phyloP scores from a whole-genome alignment of 2,888 invertebrate genomes.

The Balanococcus diminutus region DNA sequence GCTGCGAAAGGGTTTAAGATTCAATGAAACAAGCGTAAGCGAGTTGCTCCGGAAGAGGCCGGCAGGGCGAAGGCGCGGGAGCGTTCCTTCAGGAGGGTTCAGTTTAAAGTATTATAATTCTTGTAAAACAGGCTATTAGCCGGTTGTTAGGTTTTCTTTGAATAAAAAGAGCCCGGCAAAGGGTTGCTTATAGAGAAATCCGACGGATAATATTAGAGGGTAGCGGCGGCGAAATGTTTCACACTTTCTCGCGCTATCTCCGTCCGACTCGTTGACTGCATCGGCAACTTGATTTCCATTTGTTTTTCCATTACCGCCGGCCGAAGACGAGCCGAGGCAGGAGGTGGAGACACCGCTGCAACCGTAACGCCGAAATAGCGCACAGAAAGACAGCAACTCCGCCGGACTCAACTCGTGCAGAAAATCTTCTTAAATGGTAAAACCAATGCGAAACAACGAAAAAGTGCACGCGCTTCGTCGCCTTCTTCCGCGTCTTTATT shows the following conservation, averaged over 20 bases:
- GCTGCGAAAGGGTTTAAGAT: slow-evolving; percentile 55
- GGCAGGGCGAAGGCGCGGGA: neutral
- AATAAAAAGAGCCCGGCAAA: slow-evolving; percentile 47
- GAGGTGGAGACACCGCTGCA: neutral
- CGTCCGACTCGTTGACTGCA: neutral
- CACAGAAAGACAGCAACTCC: neutral
- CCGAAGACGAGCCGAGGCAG: neutral
- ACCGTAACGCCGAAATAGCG: neutral
- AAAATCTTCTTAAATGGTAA: slow-evolving; percentile 55
- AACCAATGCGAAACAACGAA: slow-evolving; percentile 46
- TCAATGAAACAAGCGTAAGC: slow-evolving; percentile 43
- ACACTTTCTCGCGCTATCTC: slow-evolving; percentile 43
- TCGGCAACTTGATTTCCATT: slow-evolving; percentile 53
- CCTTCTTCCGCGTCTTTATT: slow-evolving; percentile 47
- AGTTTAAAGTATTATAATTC: slow-evolving; percentile 55
- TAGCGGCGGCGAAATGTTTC: slow-evolving; percentile 44
- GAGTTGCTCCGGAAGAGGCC: neutral
- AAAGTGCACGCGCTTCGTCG: slow-evolving; percentile 50
- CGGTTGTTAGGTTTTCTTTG: slow-evolving; percentile 55
- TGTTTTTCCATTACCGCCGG: slow-evolving; percentile 48
- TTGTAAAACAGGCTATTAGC: slow-evolving; percentile 55
- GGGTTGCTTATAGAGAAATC: slow-evolving; percentile 45
- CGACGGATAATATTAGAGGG: slow-evolving; percentile 46
- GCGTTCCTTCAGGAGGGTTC: neutral
- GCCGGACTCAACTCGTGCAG: slow-evolving; percentile 53